Conservation (phyloP, 2,797 vertebrate species). For the Microcaecilia unicolor region DNA sequence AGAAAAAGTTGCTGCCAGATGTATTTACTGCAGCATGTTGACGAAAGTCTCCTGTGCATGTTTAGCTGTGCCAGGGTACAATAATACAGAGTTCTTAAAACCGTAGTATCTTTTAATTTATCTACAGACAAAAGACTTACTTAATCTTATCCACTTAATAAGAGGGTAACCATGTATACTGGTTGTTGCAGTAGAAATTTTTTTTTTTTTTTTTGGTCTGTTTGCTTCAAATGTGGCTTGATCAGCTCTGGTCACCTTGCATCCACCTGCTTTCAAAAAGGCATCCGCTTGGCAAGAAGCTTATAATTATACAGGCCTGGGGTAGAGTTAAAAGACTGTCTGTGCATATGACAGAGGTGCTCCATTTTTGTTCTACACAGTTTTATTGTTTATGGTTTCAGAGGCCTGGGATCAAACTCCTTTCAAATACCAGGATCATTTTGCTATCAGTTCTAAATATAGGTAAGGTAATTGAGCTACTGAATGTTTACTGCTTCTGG, state of each 20-base stretch:
- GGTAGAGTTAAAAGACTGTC: slow-evolving; percentile 60
- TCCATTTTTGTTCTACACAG: slow-evolving; percentile 58
- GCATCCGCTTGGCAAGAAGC: slow-evolving; percentile 57
- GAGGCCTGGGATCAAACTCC: slow-evolving; percentile 60
- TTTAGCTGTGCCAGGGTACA: too few species aligned
- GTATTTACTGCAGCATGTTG: not conserved
- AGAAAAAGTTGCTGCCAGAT: not conserved
- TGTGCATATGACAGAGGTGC: slow-evolving; percentile 48
- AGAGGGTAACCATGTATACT: slow-evolving; percentile 54
- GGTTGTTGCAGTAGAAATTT: slow-evolving; percentile 64
- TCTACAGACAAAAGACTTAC: slow-evolving; percentile 48
- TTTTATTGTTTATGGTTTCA: slow-evolving; percentile 49
- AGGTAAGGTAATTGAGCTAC: slow-evolving; percentile 24
- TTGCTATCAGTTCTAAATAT: slow-evolving; percentile 39
- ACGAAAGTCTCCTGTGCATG: too few species aligned
- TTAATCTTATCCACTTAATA: slow-evolving; percentile 65
- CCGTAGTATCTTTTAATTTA: slow-evolving; percentile 51
- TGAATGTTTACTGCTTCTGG: slow-evolving; percentile 22
- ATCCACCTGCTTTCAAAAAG: slow-evolving; percentile 59
- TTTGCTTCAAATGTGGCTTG: slow-evolving; percentile 63
- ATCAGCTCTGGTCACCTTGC: slow-evolving; percentile 56
- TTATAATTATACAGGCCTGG: slow-evolving; percentile 70
- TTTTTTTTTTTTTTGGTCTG: too few species aligned
- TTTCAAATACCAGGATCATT: slow-evolving; percentile 37
- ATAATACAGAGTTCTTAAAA: too few species aligned